phyloP scores from a whole-genome alignment of 2,797 vertebrate species.

The Sciurus vulgaris region DNA sequence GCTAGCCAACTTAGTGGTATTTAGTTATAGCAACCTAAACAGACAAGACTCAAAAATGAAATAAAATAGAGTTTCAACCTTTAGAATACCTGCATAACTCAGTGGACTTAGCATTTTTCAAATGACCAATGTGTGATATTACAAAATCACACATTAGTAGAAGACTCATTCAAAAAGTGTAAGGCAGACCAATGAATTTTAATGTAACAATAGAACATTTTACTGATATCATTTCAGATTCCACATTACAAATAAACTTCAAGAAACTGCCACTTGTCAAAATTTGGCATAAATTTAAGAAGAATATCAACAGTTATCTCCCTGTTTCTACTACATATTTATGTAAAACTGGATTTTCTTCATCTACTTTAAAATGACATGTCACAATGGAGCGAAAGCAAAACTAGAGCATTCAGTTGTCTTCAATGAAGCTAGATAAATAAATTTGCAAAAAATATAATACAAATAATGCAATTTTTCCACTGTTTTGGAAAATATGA shows the following conservation, averaged over 20 bases:
- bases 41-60: not conserved
- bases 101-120: not conserved
- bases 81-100: not conserved
- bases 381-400: not conserved
- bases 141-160: not conserved
- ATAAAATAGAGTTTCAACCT: not conserved
- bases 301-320: not conserved
- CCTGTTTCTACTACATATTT: not conserved
- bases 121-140: not conserved
- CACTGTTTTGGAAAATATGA: not conserved
- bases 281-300: not conserved
- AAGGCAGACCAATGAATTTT: not conserved
- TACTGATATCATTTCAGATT: not conserved
- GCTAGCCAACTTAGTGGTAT: not conserved
- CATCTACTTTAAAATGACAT: not conserved
- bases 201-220: not conserved
- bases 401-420: not conserved
- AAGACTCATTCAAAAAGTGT: not conserved
- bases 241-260: not conserved
- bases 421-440: not conserved
- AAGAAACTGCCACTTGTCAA: not conserved
- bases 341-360: not conserved
- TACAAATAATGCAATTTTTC: slow-evolving; percentile 1
- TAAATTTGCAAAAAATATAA: not conserved
- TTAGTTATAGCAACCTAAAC: not conserved